Base-by-base conservation (phyloP, 2,113 vertebrate species). In the Istiophorus platypterus region DNA sequence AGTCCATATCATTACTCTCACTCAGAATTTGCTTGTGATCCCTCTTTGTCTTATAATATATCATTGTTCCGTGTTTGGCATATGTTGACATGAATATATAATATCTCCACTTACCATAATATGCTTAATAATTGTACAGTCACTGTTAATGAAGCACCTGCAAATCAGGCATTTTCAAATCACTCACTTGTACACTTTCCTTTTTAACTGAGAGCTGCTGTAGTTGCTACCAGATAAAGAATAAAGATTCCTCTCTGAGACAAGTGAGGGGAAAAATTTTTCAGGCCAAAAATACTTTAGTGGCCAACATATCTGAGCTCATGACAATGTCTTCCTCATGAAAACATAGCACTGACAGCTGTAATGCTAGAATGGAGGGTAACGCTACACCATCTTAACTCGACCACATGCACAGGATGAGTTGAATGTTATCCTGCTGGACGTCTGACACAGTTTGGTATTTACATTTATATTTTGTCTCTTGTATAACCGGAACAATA, bases 101-200 rank as follows among this genome's bases (percentile, higher is more conserved):
- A 78, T 27, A 9, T 74, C 26, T 75, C 41, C 52, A 39, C 37
- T 39, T 39, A 1, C 37, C 37, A 39, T 9, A 39, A 9, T 8
- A 39, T 39, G 6, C 3, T 6, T 3, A 4, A 39, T 39, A 62
- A 78, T 29, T 54, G 41, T 61, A 20, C 41, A 49, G 41, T 39
- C 45, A 31, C 29, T 56, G 12, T 37, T n/a, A 49, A 49, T 59
- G 29, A 51, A 51, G 66, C 61, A 76, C 34, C 66, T 61, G 69
- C 61, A 29, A 45, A 7, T 47, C 2, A 0, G 17, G 37, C 37
- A 34, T 65, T 71, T 67, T 56, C 18, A 58, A 65, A 65, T 58
- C 51, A 80, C 41, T 77, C 52, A 72, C 69, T 51, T 72, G 47
- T 26, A 45, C 54, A 52, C 37, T n/a, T 29, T 56, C 65, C 13